Conservation (phyloP, 2,797 vertebrate species). For the Tadarida brasiliensis region DNA sequence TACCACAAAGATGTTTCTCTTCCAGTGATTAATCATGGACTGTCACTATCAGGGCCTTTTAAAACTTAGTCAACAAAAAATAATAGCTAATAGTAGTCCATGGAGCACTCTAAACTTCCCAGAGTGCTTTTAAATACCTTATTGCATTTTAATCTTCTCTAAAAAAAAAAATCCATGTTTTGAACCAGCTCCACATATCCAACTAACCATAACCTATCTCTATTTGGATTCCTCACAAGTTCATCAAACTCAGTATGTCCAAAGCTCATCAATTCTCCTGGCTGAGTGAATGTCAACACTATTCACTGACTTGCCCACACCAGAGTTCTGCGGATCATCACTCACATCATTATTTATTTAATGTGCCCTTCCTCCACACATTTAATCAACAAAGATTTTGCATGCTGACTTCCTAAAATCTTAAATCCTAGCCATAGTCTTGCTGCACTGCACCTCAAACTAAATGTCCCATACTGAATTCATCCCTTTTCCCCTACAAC, state of each 20-base stretch:
- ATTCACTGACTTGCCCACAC: background rate
- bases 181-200: background rate
- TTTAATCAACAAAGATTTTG: background rate
- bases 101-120: background rate
- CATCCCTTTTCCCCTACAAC: background rate
- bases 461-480: background rate
- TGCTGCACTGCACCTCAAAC: background rate
- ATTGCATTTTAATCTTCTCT: background rate
- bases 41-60: slow-evolving; percentile 6
- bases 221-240: background rate
- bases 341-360: background rate
- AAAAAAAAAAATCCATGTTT: background rate
- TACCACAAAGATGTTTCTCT: slow-evolving; percentile 58
- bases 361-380: background rate
- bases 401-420: background rate
- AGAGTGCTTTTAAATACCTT: background rate
- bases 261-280: background rate
- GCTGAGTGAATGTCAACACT: background rate
- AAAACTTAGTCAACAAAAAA: slow-evolving; percentile 31
- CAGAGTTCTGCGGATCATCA: background rate
- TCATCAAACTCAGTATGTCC: background rate
- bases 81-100: background rate
- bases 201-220: background rate
- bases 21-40: slow-evolving; percentile 61
- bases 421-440: background rate